Base-by-base conservation (phyloP, 92 coral and sea anemone species). In the Palythoa grandis region DNA sequence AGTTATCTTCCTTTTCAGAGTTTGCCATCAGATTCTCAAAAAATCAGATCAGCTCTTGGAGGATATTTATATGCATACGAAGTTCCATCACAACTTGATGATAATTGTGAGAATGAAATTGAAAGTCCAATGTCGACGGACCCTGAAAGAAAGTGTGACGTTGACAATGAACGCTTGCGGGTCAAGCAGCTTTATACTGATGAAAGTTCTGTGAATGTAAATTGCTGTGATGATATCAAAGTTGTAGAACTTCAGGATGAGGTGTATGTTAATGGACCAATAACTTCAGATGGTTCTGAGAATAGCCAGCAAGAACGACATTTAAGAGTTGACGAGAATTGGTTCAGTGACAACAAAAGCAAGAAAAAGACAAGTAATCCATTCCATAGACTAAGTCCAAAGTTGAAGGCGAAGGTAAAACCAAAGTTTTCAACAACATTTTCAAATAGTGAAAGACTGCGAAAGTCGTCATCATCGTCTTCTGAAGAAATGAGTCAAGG, bases 11-110 rank as follows among this genome's bases (percentile, higher is more conserved):
- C 23, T 29, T 72, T 76, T 16, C 80, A 96, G 99, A 93, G 96
- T 80, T 80, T 95, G 61, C 99, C 99, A 7, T 90, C 96, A 58
- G 99, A 95, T 72, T 47, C 91, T 23, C 96, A 95, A 85, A 96
- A 96, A 93, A 93, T 96, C 78, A 98, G 99, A 12, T 86, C 99
- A 15, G 93, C 97, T 40, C 87, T 95, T 37, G 98, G 95, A 48
- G 99, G 99, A 7, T 79, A 83, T 58, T 89, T 96, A 72, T 96
- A 95, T 82, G 99, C 98, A 4, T 96, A 95, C 72, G 98, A 96
- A 78, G 89, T 95, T 83, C 99, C 99, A n/a, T 88, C 83, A 29
- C 77, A 83, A 71, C 89, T 88, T 25, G 66, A 86, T 70, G 76
- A 88, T 13, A 43, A 70, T 60, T 74, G 91, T 61, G 93, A 73